Evolutionary conservation across 2,113 vertebrate species (phyloP).

Genomic region (Hemiscyllium ocellatum): DNA sequence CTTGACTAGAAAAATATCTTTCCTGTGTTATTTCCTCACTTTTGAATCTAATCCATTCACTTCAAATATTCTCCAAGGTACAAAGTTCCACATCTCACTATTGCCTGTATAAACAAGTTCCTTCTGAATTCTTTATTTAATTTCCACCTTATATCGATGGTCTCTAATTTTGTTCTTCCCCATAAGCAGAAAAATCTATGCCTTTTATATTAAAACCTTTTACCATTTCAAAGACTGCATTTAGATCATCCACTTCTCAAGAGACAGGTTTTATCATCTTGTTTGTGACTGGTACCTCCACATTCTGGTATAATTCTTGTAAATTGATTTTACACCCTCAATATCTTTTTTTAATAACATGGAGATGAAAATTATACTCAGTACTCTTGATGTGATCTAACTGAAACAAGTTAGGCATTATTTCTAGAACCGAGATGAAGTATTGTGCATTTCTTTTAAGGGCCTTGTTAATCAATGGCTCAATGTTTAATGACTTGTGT

Average conservation of each 20-base stretch:
- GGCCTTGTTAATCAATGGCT: not conserved
- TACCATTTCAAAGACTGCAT: not conserved
- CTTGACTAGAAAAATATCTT: not conserved
- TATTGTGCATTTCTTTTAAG: not conserved
- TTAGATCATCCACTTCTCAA: not conserved
- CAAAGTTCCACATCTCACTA: not conserved
- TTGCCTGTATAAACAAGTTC: not conserved
- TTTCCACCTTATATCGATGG: not conserved
- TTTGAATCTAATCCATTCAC: not conserved
- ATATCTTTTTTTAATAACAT: not conserved
- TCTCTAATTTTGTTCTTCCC: not conserved
- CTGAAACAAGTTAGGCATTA: not conserved
- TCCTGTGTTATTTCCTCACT: not conserved
- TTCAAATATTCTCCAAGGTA: not conserved
- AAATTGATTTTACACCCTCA: not conserved
- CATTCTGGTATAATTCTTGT: not conserved
- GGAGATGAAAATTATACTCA: not conserved
- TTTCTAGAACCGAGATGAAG: not conserved
- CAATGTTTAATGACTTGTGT: not conserved
- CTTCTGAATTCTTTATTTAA: not conserved
- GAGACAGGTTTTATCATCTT: not conserved
- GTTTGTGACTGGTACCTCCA: not conserved
- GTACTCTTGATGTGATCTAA: not conserved
- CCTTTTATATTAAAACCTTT: not conserved
- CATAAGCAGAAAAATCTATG: not conserved